Evolutionary conservation across 2,113 vertebrate species (phyloP), one percentile per base, ranked within the genome.

Genomic region (Anarhynchus alexandrinus): DNA sequence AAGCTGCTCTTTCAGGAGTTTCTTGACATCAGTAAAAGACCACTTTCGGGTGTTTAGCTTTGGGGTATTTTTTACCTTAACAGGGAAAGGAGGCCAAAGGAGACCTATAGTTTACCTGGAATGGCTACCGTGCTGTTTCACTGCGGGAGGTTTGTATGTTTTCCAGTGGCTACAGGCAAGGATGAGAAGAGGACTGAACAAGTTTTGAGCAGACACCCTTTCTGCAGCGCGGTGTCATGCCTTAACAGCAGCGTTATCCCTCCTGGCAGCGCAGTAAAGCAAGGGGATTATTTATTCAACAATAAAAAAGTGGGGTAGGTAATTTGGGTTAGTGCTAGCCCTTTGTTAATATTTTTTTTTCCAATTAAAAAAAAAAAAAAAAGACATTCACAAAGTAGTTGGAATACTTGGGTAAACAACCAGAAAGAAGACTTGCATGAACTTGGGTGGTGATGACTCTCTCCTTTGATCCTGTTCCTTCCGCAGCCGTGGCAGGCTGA

Each of bases 401-500:
- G 58, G 58, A 80, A 86, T 80, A 83, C 58, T 67, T 61, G 5
- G 5, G 19, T 76, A 76, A 85, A 66, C 47, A 85, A 82, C 17
- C 66, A 86, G 81, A 78, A 92, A 34, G 23, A 70, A 82, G 82
- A 61, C 85, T 93, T 87, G 88, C 64, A 83, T 83, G 93, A 54
- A 65, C 54, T 52, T 88, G 74, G 79, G 22, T 49, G 22, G 49
- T 17, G 66, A 36, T 81, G 76, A 91, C 30, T 82, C 52, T 86
- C 65, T 72, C 72, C 80, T 90, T 96, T 96, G 82, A 88, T 96
- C 62, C 80, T 52, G 52, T 22, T 87, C 65, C 25, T 65, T 51
- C 88, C 4, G 2, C 49, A 69, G 83, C 15, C 4, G 0, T 11
- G 30, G 19, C 79, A 76, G 47, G 27, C 18, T 62, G 25, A 54